phyloP scores from a whole-genome alignment of 2,797 vertebrate genomes.

The Capromys pilorides region DNA sequence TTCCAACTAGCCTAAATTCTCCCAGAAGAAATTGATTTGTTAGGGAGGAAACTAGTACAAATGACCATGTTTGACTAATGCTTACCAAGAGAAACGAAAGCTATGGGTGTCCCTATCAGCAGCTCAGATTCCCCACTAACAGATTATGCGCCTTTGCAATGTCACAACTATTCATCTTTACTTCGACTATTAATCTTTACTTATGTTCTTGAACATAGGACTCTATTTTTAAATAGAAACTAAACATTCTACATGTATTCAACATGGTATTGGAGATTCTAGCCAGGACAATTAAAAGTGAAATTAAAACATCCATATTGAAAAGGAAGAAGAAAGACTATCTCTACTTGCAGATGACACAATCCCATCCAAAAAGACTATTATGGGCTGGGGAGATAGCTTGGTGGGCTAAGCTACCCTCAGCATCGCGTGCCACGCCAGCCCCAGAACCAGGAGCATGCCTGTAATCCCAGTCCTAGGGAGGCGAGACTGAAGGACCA shows the following conservation, averaged over 20 bases:
- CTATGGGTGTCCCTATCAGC: not conserved
- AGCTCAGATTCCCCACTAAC: not conserved
- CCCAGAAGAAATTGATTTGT: not conserved
- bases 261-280: not conserved
- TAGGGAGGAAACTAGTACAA: slow-evolving; percentile 6
- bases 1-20: not conserved
- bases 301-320: not conserved
- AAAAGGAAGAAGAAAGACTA: not conserved
- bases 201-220: not conserved
- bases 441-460: too few species aligned
- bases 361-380: not conserved
- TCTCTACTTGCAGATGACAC: not conserved
- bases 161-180: not conserved
- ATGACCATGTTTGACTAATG: not conserved
- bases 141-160: not conserved
- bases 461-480: too few species aligned
- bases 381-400: too few species aligned
- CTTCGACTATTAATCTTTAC: too few species aligned
- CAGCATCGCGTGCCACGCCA: too few species aligned
- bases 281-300: not conserved
- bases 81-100: not conserved
- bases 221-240: not conserved
- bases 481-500: too few species aligned
- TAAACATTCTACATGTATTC: not conserved
- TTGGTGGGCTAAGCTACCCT: too few species aligned